These are phyloP conservation scores for Scaptomyza tumidula DNA, from an alignment of 2,888 invertebrate species.

Conservation along the genomic window DNA sequence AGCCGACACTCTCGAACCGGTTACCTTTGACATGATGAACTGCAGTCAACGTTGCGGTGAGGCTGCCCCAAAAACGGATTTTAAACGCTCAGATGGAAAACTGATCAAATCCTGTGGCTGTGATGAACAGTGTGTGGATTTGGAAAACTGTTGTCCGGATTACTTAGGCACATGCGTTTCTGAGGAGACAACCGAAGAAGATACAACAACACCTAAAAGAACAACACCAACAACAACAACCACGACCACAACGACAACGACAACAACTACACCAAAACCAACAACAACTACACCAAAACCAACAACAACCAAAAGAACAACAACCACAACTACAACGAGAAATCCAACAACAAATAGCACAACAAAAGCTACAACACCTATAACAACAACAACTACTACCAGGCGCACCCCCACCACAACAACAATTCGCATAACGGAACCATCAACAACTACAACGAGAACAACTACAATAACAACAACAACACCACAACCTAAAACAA, in stretches of 20 bases:
- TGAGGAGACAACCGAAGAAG: constrained; percentile 1
- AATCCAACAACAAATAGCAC: not conserved
- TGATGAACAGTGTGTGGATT: constrained; percentile 85
- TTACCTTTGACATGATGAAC: constrained; percentile 82
- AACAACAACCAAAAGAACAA: constrained; percentile 1
- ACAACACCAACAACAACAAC: constrained; percentile 15
- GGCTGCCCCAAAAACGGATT: not conserved
- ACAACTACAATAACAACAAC: not conserved
- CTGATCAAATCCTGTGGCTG: constrained; percentile 86
- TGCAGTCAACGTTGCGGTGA: constrained; percentile 46
- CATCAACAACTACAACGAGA: not conserved
- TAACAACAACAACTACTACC: not conserved
- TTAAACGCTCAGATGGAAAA: constrained; percentile 21
- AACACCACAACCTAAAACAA: not conserved
- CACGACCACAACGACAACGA: constrained; percentile 17
- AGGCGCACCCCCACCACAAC: not conserved
- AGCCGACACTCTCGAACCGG: constrained; percentile 27
- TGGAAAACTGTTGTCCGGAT: constrained; percentile 88
- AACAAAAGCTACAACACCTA: not conserved
- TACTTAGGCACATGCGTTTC: constrained; percentile 82
- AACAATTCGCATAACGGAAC: too few relatives aligned
- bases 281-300: constrained; percentile 8
- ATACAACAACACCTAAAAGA: constrained; percentile 2
- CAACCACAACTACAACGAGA: not conserved
- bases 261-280: constrained; percentile 15